Evolutionary conservation across 2,888 invertebrate genomes (phyloP), one percentile per base, ranked within the genome.

Genomic region (Troides aeacus): DNA sequence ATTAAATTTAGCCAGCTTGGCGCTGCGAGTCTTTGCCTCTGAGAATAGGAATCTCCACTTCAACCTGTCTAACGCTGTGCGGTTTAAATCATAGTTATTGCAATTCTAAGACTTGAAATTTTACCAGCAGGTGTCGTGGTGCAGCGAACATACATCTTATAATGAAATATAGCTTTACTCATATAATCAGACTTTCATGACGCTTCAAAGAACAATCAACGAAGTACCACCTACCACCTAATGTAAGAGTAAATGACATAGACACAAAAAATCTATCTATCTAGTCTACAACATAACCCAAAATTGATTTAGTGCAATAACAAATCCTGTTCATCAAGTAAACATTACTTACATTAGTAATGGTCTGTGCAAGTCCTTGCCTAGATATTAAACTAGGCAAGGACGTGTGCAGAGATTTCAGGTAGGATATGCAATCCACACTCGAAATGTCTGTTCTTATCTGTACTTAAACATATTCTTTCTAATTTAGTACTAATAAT

Each of bases 21-120:
- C 53, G n/a, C 53, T 18, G 53, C 50, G 15, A 15, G 50, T 15
- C 17, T 53, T 8, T 53, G 53, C 53, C 8, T 53, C 53, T 53
- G 5, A n/a, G 53, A 53, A 53, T 53, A 53, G 53, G 53, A 53
- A 53, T 53, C 53, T n/a, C n/a, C 53, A 53, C n/a, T 53, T 53
- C n/a, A n/a, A 6, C 53, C n/a, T 10, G 46, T 46, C 46, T 53
- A 53, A 53, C 53, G 18, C n/a, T 3, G 5, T 53, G n/a, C 53
- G 53, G n/a, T 53, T 18, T 53, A 18, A 53, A 53, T 53, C 53
- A 53, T 53, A 18, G 8, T 53, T 53, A 53, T 53, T 53, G 53
- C 53, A 53, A 53, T 53, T n/a, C 18, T 53, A 0, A 53, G 53
- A 53, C 53, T 53, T n/a, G 6, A n/a, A 18, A 5, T 53, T 53